Base-by-base conservation (phyloP, 2,888 invertebrate genomes). In the Tuberolachnus salignus region DNA sequence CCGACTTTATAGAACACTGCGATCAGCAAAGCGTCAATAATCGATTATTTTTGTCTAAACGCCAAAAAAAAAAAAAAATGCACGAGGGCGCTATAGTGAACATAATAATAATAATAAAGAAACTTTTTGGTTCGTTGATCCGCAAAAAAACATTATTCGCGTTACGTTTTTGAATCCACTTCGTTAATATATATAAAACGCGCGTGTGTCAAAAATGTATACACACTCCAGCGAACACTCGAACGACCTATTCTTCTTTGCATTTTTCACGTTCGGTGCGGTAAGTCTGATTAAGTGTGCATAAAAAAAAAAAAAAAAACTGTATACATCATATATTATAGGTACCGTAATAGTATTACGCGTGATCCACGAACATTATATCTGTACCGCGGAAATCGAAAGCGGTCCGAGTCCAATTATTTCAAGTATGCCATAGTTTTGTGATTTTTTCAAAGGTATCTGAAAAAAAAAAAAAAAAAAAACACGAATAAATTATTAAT, bases 131-230 rank as follows among this genome's bases (percentile, higher is more conserved):
- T 78, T 78, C 75, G 75, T 78, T 78, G 75, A 67, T 78, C 75
- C 57, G 75, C 55, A 67, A 67, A 67, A 67, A 51, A 73, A 78
- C 44, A 53, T 74, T 57, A 75, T 67, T 75, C 64, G 49, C 21
- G 67, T 78, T 78, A 78, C 57, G 34, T 61, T 78, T 78, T 66
- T 78, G 75, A 78, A 78, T 78, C 75, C 75, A 78, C 75, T 78
- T 78, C 75, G 75, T 78, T 78, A 78, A 67, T 59, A 34, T 69
- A 34, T 69, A 34, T 34, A 34, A 57, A 46, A 59, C 19, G 55
- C 23, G 49, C 46, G 67, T 67, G 75, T 69, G 66, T 55, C 74
- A 51, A 53, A 51, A 53, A 66, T 55, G 42, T 51, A 64, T 64
- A 74, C 26, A 66, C 75, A 66, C 75, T 66, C 55, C 53, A 66